phyloP scores from a whole-genome alignment of 2,113 vertebrate genomes.

The Nycticryphes semicollaris region DNA sequence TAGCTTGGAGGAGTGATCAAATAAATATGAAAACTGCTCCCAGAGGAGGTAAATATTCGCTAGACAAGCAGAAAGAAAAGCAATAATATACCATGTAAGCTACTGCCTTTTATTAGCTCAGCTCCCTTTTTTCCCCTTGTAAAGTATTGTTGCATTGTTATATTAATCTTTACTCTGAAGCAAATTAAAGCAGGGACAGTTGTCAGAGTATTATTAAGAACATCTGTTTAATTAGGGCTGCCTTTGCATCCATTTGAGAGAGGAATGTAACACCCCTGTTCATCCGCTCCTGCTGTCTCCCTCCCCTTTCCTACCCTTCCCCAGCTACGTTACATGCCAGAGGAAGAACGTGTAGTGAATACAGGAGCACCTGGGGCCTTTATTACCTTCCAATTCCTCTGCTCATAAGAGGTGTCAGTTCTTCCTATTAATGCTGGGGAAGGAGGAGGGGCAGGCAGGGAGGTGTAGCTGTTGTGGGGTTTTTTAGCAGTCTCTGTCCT shows the following conservation, averaged over 20 bases:
- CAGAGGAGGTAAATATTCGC: conserved; percentile 50
- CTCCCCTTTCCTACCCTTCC: neutral
- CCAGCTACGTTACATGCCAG: neutral
- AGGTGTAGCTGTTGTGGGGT: neutral
- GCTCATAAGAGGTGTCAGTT: neutral
- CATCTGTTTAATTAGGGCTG: conserved; percentile 58
- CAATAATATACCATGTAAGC: conserved; percentile 57
- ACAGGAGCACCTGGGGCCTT: neutral
- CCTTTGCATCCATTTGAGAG: neutral
- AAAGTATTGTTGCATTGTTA: conserved; percentile 31
- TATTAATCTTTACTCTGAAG: conserved; percentile 54
- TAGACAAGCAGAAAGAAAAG: conserved; percentile 57
- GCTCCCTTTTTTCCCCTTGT: conserved; percentile 30
- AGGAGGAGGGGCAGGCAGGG: neutral
- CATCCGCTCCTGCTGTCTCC: neutral
- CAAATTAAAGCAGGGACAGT: conserved; percentile 62
- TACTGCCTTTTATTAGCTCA: conserved; percentile 42
- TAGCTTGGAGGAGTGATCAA: conserved; percentile 31
- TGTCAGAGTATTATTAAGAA: conserved; percentile 49
- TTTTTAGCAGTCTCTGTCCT: neutral
- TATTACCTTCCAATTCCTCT: neutral
- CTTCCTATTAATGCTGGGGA: neutral
- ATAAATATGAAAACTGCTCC: conserved; percentile 45
- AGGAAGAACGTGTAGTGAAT: neutral
- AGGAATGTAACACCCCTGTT: neutral